Percentiles rank a stretch among this genome's conserved stretches.
Evolutionary conservation across 2,797 vertebrate species (phyloP).

Genomic region (Morelia viridis): DNA sequence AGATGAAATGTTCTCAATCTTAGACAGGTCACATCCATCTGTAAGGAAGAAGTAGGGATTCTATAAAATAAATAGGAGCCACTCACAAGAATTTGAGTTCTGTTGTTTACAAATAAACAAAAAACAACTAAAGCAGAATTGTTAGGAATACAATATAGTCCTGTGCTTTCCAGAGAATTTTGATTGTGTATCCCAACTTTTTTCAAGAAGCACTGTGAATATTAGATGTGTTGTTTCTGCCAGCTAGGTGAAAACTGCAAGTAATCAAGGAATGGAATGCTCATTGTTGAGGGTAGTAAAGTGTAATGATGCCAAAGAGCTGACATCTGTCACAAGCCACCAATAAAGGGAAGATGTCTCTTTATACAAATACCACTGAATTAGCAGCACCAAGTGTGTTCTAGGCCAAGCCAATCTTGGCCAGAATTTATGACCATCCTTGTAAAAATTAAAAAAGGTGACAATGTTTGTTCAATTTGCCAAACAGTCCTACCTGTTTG

Average conservation of each 20-base stretch:
- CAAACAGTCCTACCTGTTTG: background rate
- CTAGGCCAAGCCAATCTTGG: background rate
- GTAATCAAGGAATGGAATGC: background rate
- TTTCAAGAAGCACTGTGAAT: background rate
- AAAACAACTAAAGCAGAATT: background rate
- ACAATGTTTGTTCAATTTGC: background rate
- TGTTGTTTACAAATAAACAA: background rate
- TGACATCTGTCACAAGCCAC: background rate
- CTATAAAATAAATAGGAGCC: background rate
- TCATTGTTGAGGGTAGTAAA: background rate
- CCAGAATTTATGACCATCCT: background rate
- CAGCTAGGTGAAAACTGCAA: background rate
- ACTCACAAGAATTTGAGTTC: background rate
- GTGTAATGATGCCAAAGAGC: background rate
- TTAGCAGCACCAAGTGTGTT: background rate
- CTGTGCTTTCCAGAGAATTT: background rate
- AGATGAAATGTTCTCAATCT: slow-evolving; percentile 63
- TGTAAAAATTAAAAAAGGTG: background rate
- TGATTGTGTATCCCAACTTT: background rate
- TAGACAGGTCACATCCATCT: slow-evolving; percentile 58
- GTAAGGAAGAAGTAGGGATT: slow-evolving; percentile 42
- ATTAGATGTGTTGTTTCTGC: background rate
- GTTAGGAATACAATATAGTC: background rate
- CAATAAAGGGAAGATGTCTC: background rate
- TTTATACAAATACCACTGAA: background rate